Conservation (phyloP, 2,888 invertebrate genomes). For the Bhutanitis thaidina region DNA sequence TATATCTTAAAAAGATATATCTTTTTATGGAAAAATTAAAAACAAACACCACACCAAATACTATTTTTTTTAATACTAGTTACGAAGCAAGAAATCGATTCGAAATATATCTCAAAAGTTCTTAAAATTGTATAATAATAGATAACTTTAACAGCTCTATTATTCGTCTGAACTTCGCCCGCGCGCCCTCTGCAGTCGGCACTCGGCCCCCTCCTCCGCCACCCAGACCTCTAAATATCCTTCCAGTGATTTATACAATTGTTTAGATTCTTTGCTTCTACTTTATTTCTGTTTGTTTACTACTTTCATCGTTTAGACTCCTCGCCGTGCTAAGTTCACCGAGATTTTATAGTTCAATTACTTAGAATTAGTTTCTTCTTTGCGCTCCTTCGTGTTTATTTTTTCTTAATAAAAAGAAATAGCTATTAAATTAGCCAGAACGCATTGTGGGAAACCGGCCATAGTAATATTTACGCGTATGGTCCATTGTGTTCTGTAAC, state of each 20-base stretch:
- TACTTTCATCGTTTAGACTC: slow-evolving; percentile 7
- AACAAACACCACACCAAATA: no score
- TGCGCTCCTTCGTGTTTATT: no score
- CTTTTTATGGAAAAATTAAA: no score
- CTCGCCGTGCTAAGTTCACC: background rate
- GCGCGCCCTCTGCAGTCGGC: background rate
- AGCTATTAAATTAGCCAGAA: no score
- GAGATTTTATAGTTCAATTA: background rate
- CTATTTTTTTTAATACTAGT: no score
- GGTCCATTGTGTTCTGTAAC: no score
- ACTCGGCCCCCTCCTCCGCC: background rate
- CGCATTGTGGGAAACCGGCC: no score
- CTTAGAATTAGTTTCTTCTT: background rate
- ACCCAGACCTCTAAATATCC: slow-evolving; percentile 6
- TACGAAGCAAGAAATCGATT: no score
- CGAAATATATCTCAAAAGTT: background rate
- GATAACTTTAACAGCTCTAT: background rate
- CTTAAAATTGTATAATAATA: background rate
- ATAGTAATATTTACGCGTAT: no score
- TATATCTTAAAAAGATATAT: no score
- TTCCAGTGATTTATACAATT: slow-evolving; percentile 9
- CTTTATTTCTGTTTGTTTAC: slow-evolving; percentile 1
- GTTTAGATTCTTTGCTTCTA: slow-evolving; percentile 1
- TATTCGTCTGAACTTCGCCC: background rate
- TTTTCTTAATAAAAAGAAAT: no score